Base-by-base conservation (phyloP, 2,888 invertebrate genomes). In the Lithophane semibrunnea region DNA sequence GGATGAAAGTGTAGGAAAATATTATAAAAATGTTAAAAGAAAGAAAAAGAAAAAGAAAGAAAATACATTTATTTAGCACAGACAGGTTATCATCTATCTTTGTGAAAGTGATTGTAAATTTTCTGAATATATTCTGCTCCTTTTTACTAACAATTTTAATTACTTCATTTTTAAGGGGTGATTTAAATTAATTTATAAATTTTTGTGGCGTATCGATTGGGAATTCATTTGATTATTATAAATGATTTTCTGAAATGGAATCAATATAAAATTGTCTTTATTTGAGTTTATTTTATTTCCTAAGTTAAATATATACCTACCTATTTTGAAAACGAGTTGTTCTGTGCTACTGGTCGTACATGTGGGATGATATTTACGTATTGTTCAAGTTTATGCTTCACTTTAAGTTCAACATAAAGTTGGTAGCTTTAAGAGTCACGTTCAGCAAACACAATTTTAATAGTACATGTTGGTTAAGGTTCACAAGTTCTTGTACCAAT, bases 31-130 rank as follows among this genome's bases (percentile, higher is more conserved):
- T 73, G 37, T 67, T 70, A n/a, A n/a, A n/a, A n/a, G n/a, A n/a
- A n/a, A n/a, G n/a, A n/a, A n/a, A n/a, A n/a, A n/a, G n/a, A n/a
- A n/a, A n/a, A n/a, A n/a, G n/a, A n/a, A n/a, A n/a, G n/a, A n/a
- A n/a, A n/a, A n/a, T n/a, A n/a, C n/a, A n/a, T n/a, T n/a, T n/a
- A n/a, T n/a, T n/a, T n/a, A n/a, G n/a, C n/a, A n/a, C n/a, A n/a
- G n/a, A n/a, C n/a, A n/a, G n/a, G n/a, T n/a, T n/a, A 74, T 75
- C 66, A 16, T 29, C 37, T 54, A 79, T 87, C 83, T 80, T 80
- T 79, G 71, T 68, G 73, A 77, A 77, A 86, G 67, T 72, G 69
- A 79, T 63, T 79, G 65, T 81, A 70, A 74, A 60, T 75, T 63
- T 66, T 75, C 60, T 69, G 67, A 81, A 63, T 74, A 52, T 64